A percentile compares a stretch with the other conserved stretches of the same genome.
These are phyloP conservation scores for Lepidocyrtinus sp. DNA, from an alignment of 2,888 invertebrate genomes.

Conservation along the genomic window DNA sequence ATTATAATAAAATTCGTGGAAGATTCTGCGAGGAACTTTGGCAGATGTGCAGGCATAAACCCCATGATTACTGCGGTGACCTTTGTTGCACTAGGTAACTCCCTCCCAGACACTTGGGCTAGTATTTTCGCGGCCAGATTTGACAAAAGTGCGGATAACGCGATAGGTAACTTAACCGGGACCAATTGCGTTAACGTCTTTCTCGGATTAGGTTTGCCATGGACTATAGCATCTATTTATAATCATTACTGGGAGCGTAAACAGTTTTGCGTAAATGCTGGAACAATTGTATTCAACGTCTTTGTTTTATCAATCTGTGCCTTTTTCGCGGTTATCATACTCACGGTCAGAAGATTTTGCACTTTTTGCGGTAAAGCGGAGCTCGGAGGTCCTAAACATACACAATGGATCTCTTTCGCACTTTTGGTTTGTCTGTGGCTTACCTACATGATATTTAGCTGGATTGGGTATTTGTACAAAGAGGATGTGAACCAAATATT, in stretches of 20 bases:
- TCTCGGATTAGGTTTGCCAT: conserved; percentile 77
- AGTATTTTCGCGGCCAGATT: conserved; percentile 75
- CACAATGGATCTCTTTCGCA: conserved; percentile 72
- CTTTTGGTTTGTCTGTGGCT: conserved; percentile 75
- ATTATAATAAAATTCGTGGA: conserved; percentile 77
- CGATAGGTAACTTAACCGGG: conserved; percentile 78
- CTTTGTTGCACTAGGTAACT: conserved; percentile 77
- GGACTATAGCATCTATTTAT: conserved; percentile 77
- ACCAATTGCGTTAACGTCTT: conserved; percentile 79
- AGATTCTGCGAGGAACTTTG: conserved; percentile 77
- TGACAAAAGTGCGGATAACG: conserved; percentile 77
- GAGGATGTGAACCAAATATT: too few relatives aligned
- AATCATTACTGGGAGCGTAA: conserved; percentile 58
- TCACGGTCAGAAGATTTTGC: conserved; percentile 74
- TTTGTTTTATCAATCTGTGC: conserved; percentile 75
- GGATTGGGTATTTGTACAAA: not conserved
- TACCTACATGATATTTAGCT: conserved; percentile 72
- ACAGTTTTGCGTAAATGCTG: conserved; percentile 73
- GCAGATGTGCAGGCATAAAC: conserved; percentile 76
- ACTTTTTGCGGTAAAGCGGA: conserved; percentile 75
- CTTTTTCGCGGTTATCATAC: conserved; percentile 73
- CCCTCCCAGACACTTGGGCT: conserved; percentile 77
- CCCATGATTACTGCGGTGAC: conserved; percentile 73
- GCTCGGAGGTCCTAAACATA: conserved; percentile 74
- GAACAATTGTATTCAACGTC: conserved; percentile 75